Conservation (phyloP, 2,888 invertebrate species). For the Harpalus rubripes region DNA sequence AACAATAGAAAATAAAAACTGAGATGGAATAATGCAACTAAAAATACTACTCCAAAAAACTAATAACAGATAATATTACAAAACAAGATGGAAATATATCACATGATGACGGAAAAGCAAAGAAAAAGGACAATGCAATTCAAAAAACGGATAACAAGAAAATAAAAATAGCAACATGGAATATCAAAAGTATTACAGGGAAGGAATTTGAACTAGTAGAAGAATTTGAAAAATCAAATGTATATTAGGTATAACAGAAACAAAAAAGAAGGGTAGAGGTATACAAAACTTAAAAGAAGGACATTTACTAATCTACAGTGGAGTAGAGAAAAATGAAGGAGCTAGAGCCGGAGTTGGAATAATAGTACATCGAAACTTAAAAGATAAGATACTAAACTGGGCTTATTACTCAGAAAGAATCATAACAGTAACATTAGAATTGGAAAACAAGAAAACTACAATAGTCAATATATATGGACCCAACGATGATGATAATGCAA, state of each 20-base stretch:
- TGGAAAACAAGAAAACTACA: neutral
- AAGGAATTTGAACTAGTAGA: conserved; percentile 2
- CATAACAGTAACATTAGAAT: neutral
- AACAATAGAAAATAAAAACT: neutral
- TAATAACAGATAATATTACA: neutral
- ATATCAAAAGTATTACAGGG: neutral
- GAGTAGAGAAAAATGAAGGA: neutral
- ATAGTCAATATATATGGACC: neutral
- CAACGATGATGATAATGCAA: neutral
- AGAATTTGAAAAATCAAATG: neutral
- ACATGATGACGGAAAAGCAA: neutral
- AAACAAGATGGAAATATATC: neutral
- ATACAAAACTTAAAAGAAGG: neutral
- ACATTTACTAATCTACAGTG: neutral
- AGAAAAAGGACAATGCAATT: neutral
- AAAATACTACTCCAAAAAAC: neutral
- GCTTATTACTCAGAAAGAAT: neutral
- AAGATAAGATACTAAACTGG: neutral
- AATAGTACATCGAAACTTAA: neutral
- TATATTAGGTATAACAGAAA: neutral
- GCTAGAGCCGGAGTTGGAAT: neutral
- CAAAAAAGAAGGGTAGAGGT: neutral
- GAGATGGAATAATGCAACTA: neutral
- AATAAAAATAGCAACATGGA: conserved; percentile 8
- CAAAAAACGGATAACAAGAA: neutral